Percentiles rank a stretch among this genome's conserved stretches.
Evolutionary conservation across 2,888 invertebrate genomes (phyloP).

Genomic region (Drosophila borealis): DNA sequence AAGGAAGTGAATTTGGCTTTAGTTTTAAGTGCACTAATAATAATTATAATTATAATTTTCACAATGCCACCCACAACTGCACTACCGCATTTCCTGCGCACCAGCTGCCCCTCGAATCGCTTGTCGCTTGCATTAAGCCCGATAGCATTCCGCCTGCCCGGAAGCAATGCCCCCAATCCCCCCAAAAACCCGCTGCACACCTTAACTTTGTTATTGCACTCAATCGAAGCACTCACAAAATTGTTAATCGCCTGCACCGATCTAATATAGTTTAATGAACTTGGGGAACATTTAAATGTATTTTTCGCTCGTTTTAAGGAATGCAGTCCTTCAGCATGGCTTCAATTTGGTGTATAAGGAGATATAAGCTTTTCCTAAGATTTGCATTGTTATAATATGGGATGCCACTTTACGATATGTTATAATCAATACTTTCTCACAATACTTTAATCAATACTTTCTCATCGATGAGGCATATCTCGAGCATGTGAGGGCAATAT

Average conservation of each 20-base stretch:
- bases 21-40: conserved; percentile 68
- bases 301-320: conserved; percentile 29
- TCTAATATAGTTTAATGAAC: conserved; percentile 19
- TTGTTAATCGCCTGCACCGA: conserved; percentile 32
- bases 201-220: conserved; percentile 41
- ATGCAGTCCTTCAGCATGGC: conserved; percentile 35
- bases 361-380: background rate
- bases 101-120: conserved; percentile 13
- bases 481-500: background rate
- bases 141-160: background rate
- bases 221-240: conserved; percentile 36
- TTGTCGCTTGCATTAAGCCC: conserved; percentile 1
- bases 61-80: conserved; percentile 35
- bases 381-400: background rate
- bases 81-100: conserved; percentile 11
- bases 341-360: conserved; percentile 17
- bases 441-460: background rate
- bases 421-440: background rate
- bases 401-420: background rate
- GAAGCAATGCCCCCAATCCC: background rate
- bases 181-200: conserved; percentile 9
- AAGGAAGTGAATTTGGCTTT: conserved; percentile 36
- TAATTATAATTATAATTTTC: conserved; percentile 61
- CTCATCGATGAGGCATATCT: background rate
- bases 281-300: conserved; percentile 32